These are phyloP conservation scores for Oithona nana DNA, from an alignment of 2,888 invertebrate species.

Conservation along the genomic window DNA sequence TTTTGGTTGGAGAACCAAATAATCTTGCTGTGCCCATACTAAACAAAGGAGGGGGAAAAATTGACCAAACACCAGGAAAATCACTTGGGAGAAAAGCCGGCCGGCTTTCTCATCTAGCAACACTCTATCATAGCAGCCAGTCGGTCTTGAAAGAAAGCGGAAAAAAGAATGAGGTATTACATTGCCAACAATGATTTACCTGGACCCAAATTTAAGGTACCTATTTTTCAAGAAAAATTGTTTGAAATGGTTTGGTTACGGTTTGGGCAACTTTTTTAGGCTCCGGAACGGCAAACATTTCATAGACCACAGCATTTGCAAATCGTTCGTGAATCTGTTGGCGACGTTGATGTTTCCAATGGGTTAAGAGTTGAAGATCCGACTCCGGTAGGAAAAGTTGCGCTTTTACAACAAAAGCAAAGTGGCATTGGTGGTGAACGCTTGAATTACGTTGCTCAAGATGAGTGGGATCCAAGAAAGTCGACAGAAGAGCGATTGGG, in stretches of 20 bases:
- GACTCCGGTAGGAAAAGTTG: not conserved
- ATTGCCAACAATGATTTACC: not conserved
- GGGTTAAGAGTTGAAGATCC: not conserved
- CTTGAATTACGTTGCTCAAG: not conserved
- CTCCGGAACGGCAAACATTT: not conserved
- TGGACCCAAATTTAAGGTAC: not conserved
- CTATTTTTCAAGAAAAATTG: not conserved
- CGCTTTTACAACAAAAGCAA: not conserved
- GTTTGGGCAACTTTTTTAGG: not conserved
- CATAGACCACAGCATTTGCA: conserved; percentile 1
- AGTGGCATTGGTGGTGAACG: not conserved
- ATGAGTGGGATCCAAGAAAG: not conserved
- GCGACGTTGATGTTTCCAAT: not conserved
- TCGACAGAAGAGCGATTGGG: not conserved
- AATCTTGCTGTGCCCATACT: no score
- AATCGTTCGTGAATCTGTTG: not conserved
- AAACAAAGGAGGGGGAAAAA: no score
- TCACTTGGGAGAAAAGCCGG: no score
- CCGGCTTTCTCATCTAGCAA: no score
- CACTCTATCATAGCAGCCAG: no score
- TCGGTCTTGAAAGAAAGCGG: no score
- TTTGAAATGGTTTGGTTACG: no score
- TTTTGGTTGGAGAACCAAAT: no score
- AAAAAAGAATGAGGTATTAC: not conserved
- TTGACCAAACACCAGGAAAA: no score